Base-by-base conservation (phyloP, 2,113 vertebrate species). In the Alexandromys fortis region DNA sequence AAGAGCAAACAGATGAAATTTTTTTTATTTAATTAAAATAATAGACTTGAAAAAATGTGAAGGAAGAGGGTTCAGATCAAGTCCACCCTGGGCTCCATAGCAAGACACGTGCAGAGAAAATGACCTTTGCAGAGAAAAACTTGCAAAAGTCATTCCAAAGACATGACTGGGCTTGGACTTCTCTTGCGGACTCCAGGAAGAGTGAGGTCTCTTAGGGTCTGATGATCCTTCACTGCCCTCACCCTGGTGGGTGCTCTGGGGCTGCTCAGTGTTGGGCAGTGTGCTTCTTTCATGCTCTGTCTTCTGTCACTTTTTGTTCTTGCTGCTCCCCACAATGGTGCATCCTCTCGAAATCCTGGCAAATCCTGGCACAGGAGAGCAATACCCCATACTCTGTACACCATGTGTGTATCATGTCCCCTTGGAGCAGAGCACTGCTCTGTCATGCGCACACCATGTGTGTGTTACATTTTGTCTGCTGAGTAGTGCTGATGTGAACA, bases 391-490 rank as follows among this genome's bases (percentile, higher is more conserved):
- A 63, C 63, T 16, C 16, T 58, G 55, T 19, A 58, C 5, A 19
- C 55, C 55, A 58, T 5, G 55, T 58, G 55, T 58, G 55, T 58
- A 17, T 58, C 55, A 19, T 38, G 70, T 75, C 3, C 13, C 35
- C 35, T 55, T 19, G 12, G 49, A 70, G 52, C 65, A 55, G 38
- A 30, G 4, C 17, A 0, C 1, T 10, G 19, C 2, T 7, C 47
- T 33, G 0, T 11, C 0, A 0, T 0, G 16, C 3, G 0, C 10
- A 0, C 16, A 55, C 9, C 3, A 13, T 0, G 33, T 21, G 7
- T 30, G 1, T 30, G 9, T 0, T 26, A 22, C 22, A 6, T 6
- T 1, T 6, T 45, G 14, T 21, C 10, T 0, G 0, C 2, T 9
- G 45, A 65, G 6, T 5, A 0, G 3, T 1, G 1, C 21, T 22